These are phyloP conservation scores for Lacanobia oleracea DNA, from an alignment of 2,888 invertebrate genomes.

Conservation along the genomic window DNA sequence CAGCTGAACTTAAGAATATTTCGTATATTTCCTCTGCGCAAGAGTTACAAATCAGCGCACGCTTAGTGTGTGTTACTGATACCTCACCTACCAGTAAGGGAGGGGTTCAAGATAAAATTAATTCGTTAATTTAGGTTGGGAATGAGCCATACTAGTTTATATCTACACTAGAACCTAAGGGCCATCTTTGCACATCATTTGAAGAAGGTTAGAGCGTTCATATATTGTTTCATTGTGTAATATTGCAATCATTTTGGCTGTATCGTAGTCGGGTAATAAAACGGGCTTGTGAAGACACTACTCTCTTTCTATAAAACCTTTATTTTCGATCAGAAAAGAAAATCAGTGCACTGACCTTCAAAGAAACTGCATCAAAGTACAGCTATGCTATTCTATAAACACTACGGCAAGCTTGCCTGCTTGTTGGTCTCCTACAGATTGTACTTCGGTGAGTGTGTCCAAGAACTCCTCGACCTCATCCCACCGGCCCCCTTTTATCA, in stretches of 20 bases:
- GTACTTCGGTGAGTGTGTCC: too few relatives aligned
- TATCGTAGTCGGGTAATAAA: slow-evolving; percentile 49
- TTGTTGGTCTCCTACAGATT: too few relatives aligned
- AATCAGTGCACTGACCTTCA: background rate
- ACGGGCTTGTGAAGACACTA: background rate
- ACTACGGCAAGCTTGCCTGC: too few relatives aligned
- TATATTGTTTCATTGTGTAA: background rate
- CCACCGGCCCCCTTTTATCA: too few relatives aligned
- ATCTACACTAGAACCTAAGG: slow-evolving; percentile 23
- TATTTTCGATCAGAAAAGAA: background rate
- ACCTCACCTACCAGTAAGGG: background rate
- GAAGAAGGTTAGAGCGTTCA: background rate
- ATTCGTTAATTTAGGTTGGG: slow-evolving; percentile 17
- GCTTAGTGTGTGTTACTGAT: background rate
- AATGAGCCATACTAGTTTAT: slow-evolving; percentile 49
- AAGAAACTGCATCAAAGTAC: background rate
- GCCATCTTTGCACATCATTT: slow-evolving; percentile 3
- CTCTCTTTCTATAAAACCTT: background rate
- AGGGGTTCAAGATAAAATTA: slow-evolving; percentile 16
- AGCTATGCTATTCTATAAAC: too few relatives aligned
- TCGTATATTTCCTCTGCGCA: background rate
- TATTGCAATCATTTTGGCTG: background rate
- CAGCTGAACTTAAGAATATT: background rate
- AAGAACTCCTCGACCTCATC: too few relatives aligned
- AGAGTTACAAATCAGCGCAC: background rate